Percentiles rank a stretch among this genome's conserved stretches.
Evolutionary conservation across 23 tunicate species (phyloP).

Genomic region (Clavelina lepadiformis): DNA sequence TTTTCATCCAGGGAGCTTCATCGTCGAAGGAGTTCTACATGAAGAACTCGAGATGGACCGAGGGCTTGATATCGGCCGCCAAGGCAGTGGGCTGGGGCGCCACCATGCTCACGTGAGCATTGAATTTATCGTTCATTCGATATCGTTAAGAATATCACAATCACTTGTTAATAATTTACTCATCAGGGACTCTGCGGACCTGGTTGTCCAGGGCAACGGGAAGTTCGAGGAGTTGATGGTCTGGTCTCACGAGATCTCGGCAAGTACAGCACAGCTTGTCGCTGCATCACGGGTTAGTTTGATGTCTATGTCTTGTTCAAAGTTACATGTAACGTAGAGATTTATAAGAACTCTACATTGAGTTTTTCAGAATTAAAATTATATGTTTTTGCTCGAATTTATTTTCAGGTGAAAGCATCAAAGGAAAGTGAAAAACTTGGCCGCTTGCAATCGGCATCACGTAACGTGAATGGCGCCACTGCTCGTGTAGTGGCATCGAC

Average conservation of each 20-base stretch:
- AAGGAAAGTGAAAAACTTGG: conserved; percentile 50
- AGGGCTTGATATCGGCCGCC: conserved; percentile 90
- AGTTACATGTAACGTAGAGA: too few relatives aligned
- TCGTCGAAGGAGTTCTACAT: conserved; percentile 89
- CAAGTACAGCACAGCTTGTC: conserved; percentile 94
- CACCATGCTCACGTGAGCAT: conserved; percentile 75
- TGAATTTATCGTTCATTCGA: neutral
- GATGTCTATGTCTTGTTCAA: too few relatives aligned
- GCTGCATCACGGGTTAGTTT: conserved; percentile 91
- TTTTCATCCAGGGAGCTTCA: conserved; percentile 64
- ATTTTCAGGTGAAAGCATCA: conserved; percentile 67
- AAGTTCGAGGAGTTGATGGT: conserved; percentile 94
- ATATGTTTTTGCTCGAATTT: too few relatives aligned
- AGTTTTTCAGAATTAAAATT: too few relatives aligned
- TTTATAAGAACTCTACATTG: too few relatives aligned
- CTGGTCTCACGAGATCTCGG: conserved; percentile 89
- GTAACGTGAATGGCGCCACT: conserved; percentile 89
- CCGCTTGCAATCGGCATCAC: conserved; percentile 52
- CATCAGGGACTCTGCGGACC: conserved; percentile 81
- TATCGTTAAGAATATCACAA: too few relatives aligned
- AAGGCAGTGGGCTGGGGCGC: conserved; percentile 95
- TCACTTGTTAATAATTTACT: neutral
- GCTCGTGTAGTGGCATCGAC: conserved; percentile 94
- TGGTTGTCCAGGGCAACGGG: conserved; percentile 83
- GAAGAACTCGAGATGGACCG: conserved; percentile 96